These are phyloP conservation scores for Hydrophis major DNA, from an alignment of 2,797 vertebrate genomes.

Conservation along the genomic window DNA sequence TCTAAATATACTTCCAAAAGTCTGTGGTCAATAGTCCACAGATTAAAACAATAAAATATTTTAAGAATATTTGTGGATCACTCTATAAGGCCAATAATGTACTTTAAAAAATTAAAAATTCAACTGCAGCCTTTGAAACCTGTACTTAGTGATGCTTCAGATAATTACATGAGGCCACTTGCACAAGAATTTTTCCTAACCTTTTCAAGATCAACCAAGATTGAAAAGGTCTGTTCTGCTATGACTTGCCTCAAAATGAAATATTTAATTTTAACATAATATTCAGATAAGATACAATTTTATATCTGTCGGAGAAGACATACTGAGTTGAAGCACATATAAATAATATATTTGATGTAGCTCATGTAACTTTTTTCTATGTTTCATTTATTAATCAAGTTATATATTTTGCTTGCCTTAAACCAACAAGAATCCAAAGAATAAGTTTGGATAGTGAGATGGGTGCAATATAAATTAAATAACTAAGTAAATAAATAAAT, in stretches of 20 bases:
- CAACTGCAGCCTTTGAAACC: not conserved
- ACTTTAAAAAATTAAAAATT: not conserved
- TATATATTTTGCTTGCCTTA: not conserved
- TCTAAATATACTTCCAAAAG: not conserved
- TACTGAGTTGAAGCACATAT: not conserved
- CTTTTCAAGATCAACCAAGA: not conserved
- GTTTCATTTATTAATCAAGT: not conserved
- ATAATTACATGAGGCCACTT: not conserved
- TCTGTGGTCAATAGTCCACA: not conserved
- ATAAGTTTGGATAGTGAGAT: not conserved
- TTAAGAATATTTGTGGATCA: not conserved
- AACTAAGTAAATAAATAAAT: not conserved
- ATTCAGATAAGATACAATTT: not conserved
- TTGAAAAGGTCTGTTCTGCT: not conserved
- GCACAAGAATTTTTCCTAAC: not conserved
- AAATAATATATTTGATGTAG: not conserved
- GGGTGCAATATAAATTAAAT: not conserved
- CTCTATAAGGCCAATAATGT: not conserved
- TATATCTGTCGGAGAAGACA: not conserved
- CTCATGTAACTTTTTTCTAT: not conserved
- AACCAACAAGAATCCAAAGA: not conserved
- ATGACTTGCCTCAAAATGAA: not conserved
- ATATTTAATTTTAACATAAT: not conserved
- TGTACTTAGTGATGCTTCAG: not conserved
- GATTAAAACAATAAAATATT: not conserved